phyloP scores from a whole-genome alignment of 2,797 vertebrate genomes.

The Erpetoichthys calabaricus region DNA sequence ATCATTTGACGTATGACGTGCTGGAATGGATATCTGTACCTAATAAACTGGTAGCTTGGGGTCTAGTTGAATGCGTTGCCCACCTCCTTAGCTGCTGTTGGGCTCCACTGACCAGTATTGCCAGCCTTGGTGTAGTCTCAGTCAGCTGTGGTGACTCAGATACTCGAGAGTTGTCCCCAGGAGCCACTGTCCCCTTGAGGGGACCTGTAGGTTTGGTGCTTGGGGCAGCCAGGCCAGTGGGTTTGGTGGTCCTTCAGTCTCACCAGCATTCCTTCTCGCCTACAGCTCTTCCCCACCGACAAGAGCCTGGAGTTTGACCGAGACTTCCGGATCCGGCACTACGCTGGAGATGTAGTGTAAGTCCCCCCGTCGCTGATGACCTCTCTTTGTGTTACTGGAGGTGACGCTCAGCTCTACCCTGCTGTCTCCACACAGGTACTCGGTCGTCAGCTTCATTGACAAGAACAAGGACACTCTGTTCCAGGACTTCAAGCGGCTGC shows the following conservation, averaged over 20 bases:
- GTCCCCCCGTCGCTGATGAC: conserved; percentile 33
- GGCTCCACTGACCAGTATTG: no score
- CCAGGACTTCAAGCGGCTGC: conserved; percentile 94
- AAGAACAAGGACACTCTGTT: conserved; percentile 98
- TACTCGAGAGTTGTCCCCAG: no score
- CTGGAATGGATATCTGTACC: no score
- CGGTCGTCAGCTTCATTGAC: conserved; percentile 88
- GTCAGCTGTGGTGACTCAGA: no score
- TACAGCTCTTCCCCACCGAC: conserved; percentile 77
- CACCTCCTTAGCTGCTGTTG: no score
- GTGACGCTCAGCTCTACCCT: neutral
- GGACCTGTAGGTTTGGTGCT: conserved; percentile 17
- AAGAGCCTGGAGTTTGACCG: conserved; percentile 89
- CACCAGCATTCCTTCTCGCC: conserved; percentile 18
- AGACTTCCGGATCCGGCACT: conserved; percentile 91
- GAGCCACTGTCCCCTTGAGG: no score
- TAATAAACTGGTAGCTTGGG: no score
- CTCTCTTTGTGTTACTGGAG: neutral
- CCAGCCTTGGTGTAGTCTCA: no score
- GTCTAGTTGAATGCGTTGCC: no score
- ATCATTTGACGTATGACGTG: no score
- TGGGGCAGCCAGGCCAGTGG: conserved; percentile 5
- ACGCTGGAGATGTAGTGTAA: conserved; percentile 89
- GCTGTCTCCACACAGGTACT: conserved; percentile 58
- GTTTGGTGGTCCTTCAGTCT: conserved; percentile 16